Evolutionary conservation across 2,888 invertebrate species (phyloP).

Genomic region (Amphipoea oculea): DNA sequence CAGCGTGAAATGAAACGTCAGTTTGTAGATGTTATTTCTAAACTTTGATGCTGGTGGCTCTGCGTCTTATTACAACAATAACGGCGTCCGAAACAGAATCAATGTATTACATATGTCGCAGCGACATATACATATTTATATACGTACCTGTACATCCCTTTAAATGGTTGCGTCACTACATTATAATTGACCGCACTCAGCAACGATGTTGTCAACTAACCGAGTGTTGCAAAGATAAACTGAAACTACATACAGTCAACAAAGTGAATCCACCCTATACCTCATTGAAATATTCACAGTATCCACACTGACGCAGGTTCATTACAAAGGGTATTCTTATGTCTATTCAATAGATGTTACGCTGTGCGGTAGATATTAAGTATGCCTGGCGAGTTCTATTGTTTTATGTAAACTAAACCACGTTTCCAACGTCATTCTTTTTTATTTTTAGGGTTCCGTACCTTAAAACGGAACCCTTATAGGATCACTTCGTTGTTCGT

Average conservation of each 20-base stretch:
- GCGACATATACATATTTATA: not conserved
- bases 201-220: constrained; percentile 11
- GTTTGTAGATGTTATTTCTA: not conserved
- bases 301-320: constrained; percentile 10
- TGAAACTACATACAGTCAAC: constrained; percentile 29
- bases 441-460: not conserved
- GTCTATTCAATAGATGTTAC: constrained; percentile 29
- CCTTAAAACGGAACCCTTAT: not conserved
- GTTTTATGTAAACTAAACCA: constrained; percentile 12
- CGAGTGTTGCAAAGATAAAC: constrained; percentile 17
- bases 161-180: constrained; percentile 9
- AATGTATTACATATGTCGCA: not conserved
- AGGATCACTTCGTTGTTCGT: not conserved
- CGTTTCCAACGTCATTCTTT: not conserved
- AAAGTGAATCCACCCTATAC: constrained; percentile 25
- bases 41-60: not conserved
- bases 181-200: constrained; percentile 18
- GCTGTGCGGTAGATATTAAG: constrained; percentile 31
- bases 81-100: not conserved
- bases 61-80: not conserved
- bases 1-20: not conserved
- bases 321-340: constrained; percentile 35
- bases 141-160: not conserved
- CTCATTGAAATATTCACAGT: constrained; percentile 38
- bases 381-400: constrained; percentile 40